Percentiles rank a stretch among this genome's conserved stretches.
phyloP scores from a whole-genome alignment of 2,113 vertebrate genomes.

The Dasyurus viverrinus region DNA sequence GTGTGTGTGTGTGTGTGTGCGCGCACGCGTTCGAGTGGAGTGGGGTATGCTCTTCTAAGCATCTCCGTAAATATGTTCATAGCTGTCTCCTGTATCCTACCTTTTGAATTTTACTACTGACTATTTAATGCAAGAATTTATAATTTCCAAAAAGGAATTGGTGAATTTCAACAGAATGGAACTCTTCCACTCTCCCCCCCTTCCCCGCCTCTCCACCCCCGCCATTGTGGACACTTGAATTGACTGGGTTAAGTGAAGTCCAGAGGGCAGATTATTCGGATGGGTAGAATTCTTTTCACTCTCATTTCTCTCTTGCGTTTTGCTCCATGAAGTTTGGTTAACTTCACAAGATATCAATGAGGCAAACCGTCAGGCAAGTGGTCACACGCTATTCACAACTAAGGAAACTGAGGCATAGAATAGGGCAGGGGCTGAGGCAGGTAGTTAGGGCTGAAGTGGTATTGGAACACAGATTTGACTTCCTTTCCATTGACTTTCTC shows the following conservation, averaged over 20 bases:
- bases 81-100: not conserved
- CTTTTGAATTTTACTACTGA: not conserved
- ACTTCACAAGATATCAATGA: not conserved
- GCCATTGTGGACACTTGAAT: not conserved
- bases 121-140: not conserved
- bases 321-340: not conserved
- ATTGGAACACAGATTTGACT: not conserved
- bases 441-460: not conserved
- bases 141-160: not conserved
- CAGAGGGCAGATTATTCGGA: not conserved
- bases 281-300: not conserved
- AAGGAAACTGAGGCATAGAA: not conserved
- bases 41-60: not conserved
- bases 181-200: not conserved
- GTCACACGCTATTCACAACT: not conserved
- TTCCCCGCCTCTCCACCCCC: not conserved
- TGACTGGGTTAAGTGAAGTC: not conserved
- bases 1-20: no score
- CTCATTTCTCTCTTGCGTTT: not conserved
- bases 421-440: not conserved
- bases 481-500: not conserved
- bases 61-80: not conserved
- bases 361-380: not conserved
- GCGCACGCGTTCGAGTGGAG: no score
- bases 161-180: not conserved